phyloP scores from a whole-genome alignment of 2,113 vertebrate genomes.

The Neodontobutis hainanensis region DNA sequence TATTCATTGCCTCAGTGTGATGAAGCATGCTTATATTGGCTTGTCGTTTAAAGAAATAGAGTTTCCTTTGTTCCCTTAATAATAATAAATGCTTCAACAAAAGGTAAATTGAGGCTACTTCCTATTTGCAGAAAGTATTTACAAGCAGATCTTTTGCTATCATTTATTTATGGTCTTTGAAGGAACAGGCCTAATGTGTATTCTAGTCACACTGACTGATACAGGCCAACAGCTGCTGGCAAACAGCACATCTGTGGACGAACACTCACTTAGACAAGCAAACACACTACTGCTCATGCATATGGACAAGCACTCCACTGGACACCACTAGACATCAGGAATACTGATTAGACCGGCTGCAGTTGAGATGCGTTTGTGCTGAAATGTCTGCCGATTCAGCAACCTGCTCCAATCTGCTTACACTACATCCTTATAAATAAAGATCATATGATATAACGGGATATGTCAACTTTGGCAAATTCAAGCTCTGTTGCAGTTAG shows the following conservation, averaged over 20 bases:
- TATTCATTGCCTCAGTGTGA: background rate
- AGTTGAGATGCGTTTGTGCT: no score
- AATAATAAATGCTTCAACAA: slow-evolving; percentile 12
- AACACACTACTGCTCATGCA: slow-evolving; percentile 14
- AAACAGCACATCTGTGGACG: slow-evolving; percentile 12
- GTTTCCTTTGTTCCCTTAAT: background rate
- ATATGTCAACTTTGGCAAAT: slow-evolving; percentile 15
- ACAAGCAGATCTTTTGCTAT: slow-evolving; percentile 33
- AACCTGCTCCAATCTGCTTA: no score
- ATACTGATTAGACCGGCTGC: no score
- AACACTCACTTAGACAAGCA: slow-evolving; percentile 22
- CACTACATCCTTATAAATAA: no score
- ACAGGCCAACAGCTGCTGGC: slow-evolving; percentile 32
- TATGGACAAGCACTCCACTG: background rate
- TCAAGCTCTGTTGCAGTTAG: slow-evolving; percentile 16
- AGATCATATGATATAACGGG: no score
- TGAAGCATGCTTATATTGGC: background rate
- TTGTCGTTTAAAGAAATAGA: slow-evolving; percentile 6
- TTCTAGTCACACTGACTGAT: slow-evolving; percentile 28
- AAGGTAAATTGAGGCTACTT: slow-evolving; percentile 8
- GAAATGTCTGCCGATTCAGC: no score
- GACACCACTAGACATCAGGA: background rate
- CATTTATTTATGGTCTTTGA: slow-evolving; percentile 43
- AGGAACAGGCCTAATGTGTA: slow-evolving; percentile 15
- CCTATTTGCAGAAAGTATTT: slow-evolving; percentile 28